Conservation (phyloP, 1,140 invertebrate genomes). For the Drosophila repleta region DNA sequence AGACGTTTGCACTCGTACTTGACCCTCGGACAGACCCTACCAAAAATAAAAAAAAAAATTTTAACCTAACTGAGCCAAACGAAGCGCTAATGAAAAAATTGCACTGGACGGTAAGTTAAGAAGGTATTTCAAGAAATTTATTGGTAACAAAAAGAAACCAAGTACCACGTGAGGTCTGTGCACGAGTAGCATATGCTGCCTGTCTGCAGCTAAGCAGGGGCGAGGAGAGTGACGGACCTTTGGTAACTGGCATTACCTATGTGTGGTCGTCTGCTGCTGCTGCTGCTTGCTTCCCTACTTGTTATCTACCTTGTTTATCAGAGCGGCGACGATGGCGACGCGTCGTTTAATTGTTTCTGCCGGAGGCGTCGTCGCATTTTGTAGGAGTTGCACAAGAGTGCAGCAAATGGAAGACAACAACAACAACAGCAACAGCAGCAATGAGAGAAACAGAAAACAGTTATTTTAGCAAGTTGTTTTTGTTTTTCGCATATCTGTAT, state of each 20-base stretch:
- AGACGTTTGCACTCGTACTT: conserved; percentile 44
- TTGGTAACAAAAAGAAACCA: conserved; percentile 54
- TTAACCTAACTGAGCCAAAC: conserved; percentile 38
- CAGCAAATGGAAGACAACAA: conserved; percentile 11
- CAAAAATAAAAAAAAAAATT: conserved; percentile 8
- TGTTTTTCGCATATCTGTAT: background rate
- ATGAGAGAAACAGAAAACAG: conserved; percentile 47
- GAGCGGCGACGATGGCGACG: conserved; percentile 44
- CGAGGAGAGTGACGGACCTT: conserved; percentile 3
- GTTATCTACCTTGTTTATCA: conserved; percentile 78
- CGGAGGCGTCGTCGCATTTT: conserved; percentile 55
- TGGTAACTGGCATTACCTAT: conserved; percentile 24
- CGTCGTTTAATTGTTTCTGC: conserved; percentile 77
- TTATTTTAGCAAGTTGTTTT: conserved; percentile 66
- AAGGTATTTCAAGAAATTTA: conserved; percentile 75
- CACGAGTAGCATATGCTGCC: conserved; percentile 70
- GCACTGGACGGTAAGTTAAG: conserved; percentile 53
- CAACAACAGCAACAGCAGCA: conserved; percentile 1
- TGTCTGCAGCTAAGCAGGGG: conserved; percentile 25
- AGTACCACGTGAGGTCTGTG: conserved; percentile 38
- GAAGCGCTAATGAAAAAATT: conserved; percentile 76
- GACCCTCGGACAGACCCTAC: conserved; percentile 25
- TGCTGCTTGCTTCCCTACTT: conserved; percentile 1
- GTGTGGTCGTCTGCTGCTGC: conserved; percentile 64
- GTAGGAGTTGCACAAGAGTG: conserved; percentile 56